phyloP scores from a whole-genome alignment of 2,888 invertebrate species.

The Tridacna gigas region DNA sequence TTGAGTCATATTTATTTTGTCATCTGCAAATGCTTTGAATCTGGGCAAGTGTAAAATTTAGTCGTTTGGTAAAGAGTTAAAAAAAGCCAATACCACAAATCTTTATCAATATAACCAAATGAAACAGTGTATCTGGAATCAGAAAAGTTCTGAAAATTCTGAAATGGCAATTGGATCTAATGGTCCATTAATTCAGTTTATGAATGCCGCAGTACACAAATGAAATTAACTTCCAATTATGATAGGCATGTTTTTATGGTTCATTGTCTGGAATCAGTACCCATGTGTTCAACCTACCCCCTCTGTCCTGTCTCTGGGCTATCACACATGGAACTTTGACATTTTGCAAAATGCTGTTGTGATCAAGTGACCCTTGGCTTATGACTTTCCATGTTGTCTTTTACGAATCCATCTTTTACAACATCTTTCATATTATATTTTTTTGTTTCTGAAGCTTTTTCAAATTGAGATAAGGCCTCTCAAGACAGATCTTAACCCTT shows the following conservation, averaged over 20 bases:
- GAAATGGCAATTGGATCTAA: background rate
- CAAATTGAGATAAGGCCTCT: too few species aligned
- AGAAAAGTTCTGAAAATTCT: background rate
- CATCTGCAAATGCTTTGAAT: too few species aligned
- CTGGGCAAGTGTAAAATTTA: too few species aligned
- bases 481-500: too few species aligned
- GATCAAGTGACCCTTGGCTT: too few species aligned
- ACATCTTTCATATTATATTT: too few species aligned
- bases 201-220: background rate
- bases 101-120: background rate
- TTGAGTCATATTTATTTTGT: too few species aligned
- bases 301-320: conserved; percentile 1
- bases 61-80: too few species aligned
- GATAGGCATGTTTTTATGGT: conserved; percentile 10
- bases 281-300: background rate
- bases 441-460: too few species aligned
- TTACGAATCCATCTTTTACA: too few species aligned
- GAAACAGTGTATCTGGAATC: background rate
- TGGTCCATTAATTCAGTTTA: background rate
- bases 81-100: background rate
- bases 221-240: conserved; percentile 18
- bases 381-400: too few species aligned
- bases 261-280: background rate
- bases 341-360: background rate
- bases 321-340: background rate